Conservation (phyloP, 2,113 vertebrate species). For the Labrus mixtus region DNA sequence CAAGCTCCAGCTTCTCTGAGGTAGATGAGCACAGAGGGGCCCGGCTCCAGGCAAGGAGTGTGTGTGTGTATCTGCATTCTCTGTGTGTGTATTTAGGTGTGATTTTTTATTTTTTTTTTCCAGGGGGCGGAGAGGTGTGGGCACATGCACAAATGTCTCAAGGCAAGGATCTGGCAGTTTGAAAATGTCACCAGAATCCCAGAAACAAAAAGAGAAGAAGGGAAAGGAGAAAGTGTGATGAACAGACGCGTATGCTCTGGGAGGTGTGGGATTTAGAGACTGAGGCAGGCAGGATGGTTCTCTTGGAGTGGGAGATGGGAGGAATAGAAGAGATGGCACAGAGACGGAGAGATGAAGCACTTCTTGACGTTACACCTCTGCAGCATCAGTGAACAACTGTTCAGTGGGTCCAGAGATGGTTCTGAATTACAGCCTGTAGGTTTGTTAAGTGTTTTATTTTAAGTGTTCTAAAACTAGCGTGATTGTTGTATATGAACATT, state of each 20-base stretch:
- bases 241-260: conserved; percentile 60
- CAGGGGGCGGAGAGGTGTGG: conserved; percentile 55
- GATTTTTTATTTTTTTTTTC: conserved; percentile 1
- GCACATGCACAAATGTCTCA: conserved; percentile 62
- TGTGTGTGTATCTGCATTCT: conserved; percentile 26
- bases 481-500: neutral
- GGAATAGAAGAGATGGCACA: conserved; percentile 38
- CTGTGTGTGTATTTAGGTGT: conserved; percentile 5
- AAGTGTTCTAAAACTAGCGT: neutral
- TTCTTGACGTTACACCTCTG: conserved; percentile 35
- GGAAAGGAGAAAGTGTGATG: conserved; percentile 59
- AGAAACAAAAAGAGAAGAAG: conserved; percentile 42
- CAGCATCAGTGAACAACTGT: conserved; percentile 13
- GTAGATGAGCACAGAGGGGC: conserved; percentile 58
- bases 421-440: conserved; percentile 29
- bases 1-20: conserved; percentile 70
- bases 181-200: conserved; percentile 78
- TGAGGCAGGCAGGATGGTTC: conserved; percentile 35
- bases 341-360: conserved; percentile 36
- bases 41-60: conserved; percentile 60
- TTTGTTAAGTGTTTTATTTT: conserved; percentile 1
- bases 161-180: conserved; percentile 71
- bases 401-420: conserved; percentile 41
- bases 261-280: conserved; percentile 65
- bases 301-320: conserved; percentile 44